Evolutionary conservation across 2,888 invertebrate species (phyloP), one percentile per base, ranked within the genome.

Genomic region (Leptopilina myrica): DNA sequence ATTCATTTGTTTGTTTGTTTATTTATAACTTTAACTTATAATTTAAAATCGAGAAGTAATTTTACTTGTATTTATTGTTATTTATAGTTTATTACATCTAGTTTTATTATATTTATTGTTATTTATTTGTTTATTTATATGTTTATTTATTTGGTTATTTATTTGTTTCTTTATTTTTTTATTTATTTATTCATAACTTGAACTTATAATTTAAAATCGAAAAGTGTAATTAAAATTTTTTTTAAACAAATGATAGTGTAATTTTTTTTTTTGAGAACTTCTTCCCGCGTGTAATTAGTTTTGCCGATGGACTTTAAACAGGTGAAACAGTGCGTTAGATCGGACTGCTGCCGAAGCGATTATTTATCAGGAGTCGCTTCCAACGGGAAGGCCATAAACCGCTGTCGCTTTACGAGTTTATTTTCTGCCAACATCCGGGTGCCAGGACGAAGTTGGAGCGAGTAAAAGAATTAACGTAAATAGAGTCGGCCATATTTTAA

Each of bases 381-480:
- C 64, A 76, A 66, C 59, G 62, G 46, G 73, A 53, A 65, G 76
- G 65, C 77, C 81, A 76, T 83, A 83, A 83, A 83, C 15, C 76
- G 69, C 53, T 65, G 46, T 43, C 59, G 79, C 65, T 82, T 82
- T 81, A 79, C 78, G 77, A 82, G 79, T 79, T 81, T 81, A 79
- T 81, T 81, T 82, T 77, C 73, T 78, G 56, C 33, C 40, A 53
- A 59, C 33, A 59, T 73, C 56, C 76, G 64, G 80, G 77, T 62
- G 66, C 15, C 46, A 8, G 56, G 64, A 66, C 56, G 75, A 80
- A 64, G 46, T 33, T 9, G 56, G 43, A 75, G 11, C 49, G 80
- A 62, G 76, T 79, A 79, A 77, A 79, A 76, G 67, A 75, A 76
- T 73, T 73, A 59, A 53, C 76, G 53, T 73, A 65, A 78, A 64